Evolutionary conservation across 2,113 vertebrate genomes (phyloP), one percentile per base, ranked within the genome.

Genomic region (Callorhinus ursinus): DNA sequence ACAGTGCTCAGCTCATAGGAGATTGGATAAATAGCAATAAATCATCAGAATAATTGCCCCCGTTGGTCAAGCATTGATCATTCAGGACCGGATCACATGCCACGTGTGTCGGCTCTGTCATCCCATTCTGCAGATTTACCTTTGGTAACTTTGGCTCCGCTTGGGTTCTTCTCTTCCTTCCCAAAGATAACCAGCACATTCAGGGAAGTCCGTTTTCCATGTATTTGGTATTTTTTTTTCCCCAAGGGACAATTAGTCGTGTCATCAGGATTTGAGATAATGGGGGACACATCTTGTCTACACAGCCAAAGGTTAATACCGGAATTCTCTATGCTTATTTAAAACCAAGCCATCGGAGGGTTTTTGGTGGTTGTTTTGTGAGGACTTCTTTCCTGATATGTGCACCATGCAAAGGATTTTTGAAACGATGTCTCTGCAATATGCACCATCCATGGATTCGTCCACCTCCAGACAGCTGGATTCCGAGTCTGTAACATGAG

Each of bases 401-500:
- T 72, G 63, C 92, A 80, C 93, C 61, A 67, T 87, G 86, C 55
- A 76, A 59, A 90, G 46, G 82, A 36, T 74, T 83, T 46, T 46
- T 94, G 95, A 93, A 97, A 92, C 46, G 11, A 0, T 81, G 21
- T 82, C 87, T 84, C 49, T 79, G 84, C 89, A 93, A 28, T 96
- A n/a, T 72, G 89, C 83, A 79, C 95, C 93, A 83, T 79, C 95
- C 93, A 5, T 92, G 88, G 59, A 59, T 83, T 46, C 84, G 89
- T 83, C 97, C 98, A 89, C 97, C 97, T 97, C 98, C 97, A 79
- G 97, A 98, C 97, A 98, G 98, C 98, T 98, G 97, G 93, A 97
- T 96, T 74, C 93, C 77, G 55, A 2, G 97, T 74, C 97, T 95
- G 93, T n/a, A 76, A 36, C 97, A 96, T 42, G 94, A 84, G 97